Conservation (phyloP, 2,888 invertebrate genomes). For the Vanessa cardui region DNA sequence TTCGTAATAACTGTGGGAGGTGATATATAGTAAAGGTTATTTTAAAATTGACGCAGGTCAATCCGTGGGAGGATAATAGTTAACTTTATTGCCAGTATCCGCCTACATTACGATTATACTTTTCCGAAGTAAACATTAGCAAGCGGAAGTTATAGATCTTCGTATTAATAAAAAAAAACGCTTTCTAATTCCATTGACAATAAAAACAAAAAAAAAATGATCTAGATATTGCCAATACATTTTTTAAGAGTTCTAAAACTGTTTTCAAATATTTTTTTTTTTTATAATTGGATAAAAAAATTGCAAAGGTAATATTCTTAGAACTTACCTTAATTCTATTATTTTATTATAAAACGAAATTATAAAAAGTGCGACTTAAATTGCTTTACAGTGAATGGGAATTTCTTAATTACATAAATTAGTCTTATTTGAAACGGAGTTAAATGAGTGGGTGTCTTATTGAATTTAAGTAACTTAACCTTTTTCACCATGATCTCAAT, state of each 20-base stretch:
- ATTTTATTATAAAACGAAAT: too few relatives aligned
- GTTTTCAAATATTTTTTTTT: too few relatives aligned
- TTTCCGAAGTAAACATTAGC: background rate
- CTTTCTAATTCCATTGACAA: background rate
- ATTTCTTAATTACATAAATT: background rate
- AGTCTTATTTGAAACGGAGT: background rate
- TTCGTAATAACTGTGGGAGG: conserved; percentile 4
- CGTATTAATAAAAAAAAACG: background rate
- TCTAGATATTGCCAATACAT: too few relatives aligned
- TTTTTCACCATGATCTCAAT: background rate
- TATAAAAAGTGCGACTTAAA: too few relatives aligned
- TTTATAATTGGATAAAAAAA: too few relatives aligned
- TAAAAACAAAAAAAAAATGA: too few relatives aligned
- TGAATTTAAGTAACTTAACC: background rate
- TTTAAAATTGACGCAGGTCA: background rate
- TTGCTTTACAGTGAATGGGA: too few relatives aligned
- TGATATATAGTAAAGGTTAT: conserved; percentile 3
- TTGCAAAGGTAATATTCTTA: too few relatives aligned
- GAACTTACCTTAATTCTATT: too few relatives aligned
- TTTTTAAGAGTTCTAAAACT: too few relatives aligned
- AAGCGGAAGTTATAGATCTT: conserved; percentile 4
- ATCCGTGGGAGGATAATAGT: conserved; percentile 10
- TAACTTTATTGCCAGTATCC: conserved; percentile 17
- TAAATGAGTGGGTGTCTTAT: background rate
- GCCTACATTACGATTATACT: conserved; percentile 4